Percentiles rank a stretch among this genome's conserved stretches.
These are phyloP conservation scores for Hypselothyrea guttata DNA, from an alignment of 2,888 invertebrate species.

Conservation along the genomic window DNA sequence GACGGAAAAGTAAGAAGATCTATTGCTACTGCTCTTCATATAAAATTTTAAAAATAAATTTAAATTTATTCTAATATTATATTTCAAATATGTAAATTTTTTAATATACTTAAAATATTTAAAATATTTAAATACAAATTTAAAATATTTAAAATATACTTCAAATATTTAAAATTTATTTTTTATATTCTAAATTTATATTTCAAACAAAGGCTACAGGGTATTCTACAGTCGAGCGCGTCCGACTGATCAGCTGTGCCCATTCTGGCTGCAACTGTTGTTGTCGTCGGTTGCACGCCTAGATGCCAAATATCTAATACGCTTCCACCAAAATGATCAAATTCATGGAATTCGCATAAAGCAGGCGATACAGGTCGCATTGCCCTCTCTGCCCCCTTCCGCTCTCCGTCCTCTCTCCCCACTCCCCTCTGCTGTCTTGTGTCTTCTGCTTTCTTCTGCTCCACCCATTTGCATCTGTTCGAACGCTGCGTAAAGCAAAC, in stretches of 20 bases:
- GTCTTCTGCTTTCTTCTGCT: conserved; percentile 27
- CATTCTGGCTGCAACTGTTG: conserved; percentile 23
- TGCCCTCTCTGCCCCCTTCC: neutral
- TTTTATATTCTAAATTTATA: no score
- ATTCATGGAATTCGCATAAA: conserved; percentile 77
- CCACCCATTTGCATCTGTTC: conserved; percentile 54
- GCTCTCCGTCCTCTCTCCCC: neutral
- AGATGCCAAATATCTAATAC: conserved; percentile 77
- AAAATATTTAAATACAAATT: no score
- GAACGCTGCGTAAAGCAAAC: conserved; percentile 66
- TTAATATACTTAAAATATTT: no score
- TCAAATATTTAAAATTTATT: no score
- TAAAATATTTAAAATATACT: no score
- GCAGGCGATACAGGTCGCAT: conserved; percentile 49
- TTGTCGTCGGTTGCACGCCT: conserved; percentile 47
- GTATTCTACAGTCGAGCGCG: no score
- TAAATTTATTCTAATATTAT: no score
- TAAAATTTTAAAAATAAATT: no score
- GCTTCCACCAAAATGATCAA: conserved; percentile 74
- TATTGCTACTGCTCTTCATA: no score
- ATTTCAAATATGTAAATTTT: no score
- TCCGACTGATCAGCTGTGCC: conserved; percentile 61
- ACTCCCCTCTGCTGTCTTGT: conserved; percentile 4
- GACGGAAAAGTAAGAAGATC: no score
- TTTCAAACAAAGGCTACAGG: no score